Base-by-base conservation (phyloP, 2,888 invertebrate genomes). In the Orchestes rusci region DNA sequence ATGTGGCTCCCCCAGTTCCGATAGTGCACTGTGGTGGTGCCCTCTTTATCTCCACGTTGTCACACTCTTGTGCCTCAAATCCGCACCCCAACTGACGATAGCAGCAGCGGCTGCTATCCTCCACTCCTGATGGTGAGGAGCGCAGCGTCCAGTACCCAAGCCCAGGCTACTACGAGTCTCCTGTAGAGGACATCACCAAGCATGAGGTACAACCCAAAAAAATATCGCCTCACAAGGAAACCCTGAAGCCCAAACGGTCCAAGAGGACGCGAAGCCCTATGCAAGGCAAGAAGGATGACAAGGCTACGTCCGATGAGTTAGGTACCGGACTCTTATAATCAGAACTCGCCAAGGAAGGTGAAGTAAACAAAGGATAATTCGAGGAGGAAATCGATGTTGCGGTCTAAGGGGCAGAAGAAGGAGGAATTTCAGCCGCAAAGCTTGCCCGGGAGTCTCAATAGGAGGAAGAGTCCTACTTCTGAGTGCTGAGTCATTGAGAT, bases 1-100 rank as follows among this genome's bases (percentile, higher is more conserved):
- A n/a, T n/a, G n/a, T n/a, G 87, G 87, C 17, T 87, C 86, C n/a
- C n/a, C n/a, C 53, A 88, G 88, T n/a, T 87, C 89, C 66, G 89
- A 89, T 68, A 88, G 88, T 65, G 85, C 84, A 50, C 86, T 86
- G 53, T 77, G 65, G 70, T 80, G 34, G 48, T 57, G 17, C 58
- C 58, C 23, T 55, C 53, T 7, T 46, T 57, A 33, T 54, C 56
- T 10, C 54, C 54, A 66, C 50, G 52, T 63, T 36, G 65, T 38
- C 59, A 60, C 43, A 68, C 67, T 35, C 66, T 67, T 45, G 64
- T 67, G 54, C 65, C 66, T 53, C 61, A 63, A 45, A 62, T 56
- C 30, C 53, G 55, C 42, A 60, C 75, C 38, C 75, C 76, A 54
- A 73, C 75, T 27, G 72, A 74, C 13, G 73, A 73, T 56, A 75